These are phyloP conservation scores for Tetragonisca angustula DNA, from an alignment of 2,888 invertebrate species.

Conservation along the genomic window DNA sequence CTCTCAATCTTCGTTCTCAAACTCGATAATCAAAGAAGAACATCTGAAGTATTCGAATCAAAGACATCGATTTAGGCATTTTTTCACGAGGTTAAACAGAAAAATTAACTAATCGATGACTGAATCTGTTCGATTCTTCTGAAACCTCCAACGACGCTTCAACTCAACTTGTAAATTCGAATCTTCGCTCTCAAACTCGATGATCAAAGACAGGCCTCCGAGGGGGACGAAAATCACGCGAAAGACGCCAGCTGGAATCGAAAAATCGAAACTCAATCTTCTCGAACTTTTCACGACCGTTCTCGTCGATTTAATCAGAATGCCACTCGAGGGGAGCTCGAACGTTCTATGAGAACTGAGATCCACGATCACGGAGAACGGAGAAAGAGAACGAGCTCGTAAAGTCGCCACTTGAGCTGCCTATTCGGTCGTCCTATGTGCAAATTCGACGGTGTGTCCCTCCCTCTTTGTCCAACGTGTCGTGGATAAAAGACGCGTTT, in stretches of 20 bases:
- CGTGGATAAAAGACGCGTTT: conserved; percentile 16
- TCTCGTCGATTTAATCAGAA: conserved; percentile 6
- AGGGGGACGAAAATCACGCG: too few species aligned
- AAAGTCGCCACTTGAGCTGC: conserved; percentile 18
- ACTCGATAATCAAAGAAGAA: background rate
- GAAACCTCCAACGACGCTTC: too few species aligned
- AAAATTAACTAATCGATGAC: too few species aligned
- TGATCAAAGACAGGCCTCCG: too few species aligned
- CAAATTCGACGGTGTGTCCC: background rate
- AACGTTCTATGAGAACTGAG: background rate
- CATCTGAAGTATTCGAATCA: background rate
- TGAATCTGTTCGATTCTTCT: too few species aligned
- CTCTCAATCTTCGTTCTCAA: too few species aligned
- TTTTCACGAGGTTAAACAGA: too few species aligned
- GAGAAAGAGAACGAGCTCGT: conserved; percentile 18
- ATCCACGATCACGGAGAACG: background rate
- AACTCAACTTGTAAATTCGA: too few species aligned
- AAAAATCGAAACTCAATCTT: background rate
- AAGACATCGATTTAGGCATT: too few species aligned
- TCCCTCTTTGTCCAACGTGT: too few species aligned
- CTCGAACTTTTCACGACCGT: background rate
- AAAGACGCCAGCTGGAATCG: background rate
- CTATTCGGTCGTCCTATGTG: background rate
- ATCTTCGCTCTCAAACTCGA: too few species aligned
- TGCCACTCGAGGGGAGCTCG: background rate